These are phyloP conservation scores for Cheiracanthium punctorium DNA, from an alignment of 2,888 invertebrate genomes.

Conservation along the genomic window DNA sequence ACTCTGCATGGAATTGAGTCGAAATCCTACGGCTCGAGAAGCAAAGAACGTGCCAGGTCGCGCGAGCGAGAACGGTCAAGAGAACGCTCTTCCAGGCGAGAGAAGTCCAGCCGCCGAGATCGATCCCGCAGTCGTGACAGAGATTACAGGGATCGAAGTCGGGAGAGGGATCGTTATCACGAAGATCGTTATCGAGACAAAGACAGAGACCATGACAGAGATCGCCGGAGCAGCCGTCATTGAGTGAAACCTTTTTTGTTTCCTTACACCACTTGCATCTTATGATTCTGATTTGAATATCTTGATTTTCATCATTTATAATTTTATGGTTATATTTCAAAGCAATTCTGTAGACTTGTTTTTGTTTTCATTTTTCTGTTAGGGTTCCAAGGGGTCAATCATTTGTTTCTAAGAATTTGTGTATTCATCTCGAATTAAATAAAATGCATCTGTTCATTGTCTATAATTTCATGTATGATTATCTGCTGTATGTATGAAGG, in stretches of 20 bases:
- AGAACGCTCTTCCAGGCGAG: conserved; percentile 74
- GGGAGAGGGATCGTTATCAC: conserved; percentile 78
- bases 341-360: too few relatives aligned
- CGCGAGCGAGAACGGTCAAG: conserved; percentile 84
- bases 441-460: too few relatives aligned
- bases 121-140: conserved; percentile 76
- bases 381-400: too few relatives aligned
- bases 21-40: conserved; percentile 91
- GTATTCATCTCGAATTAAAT: too few relatives aligned
- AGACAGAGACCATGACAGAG: conserved; percentile 75
- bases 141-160: conserved; percentile 81
- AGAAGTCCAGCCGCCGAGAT: conserved; percentile 73
- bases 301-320: too few relatives aligned
- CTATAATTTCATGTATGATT: too few relatives aligned
- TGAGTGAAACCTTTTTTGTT: conserved; percentile 56
- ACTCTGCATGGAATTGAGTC: conserved; percentile 97
- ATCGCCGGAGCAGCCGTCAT: conserved; percentile 74
- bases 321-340: too few relatives aligned
- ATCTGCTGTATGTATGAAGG: too few relatives aligned
- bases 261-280: conserved; percentile 13
- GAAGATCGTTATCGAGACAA: conserved; percentile 76
- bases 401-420: too few relatives aligned
- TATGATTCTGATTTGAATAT: background rate
- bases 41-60: conserved; percentile 79
- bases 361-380: too few relatives aligned